Evolutionary conservation across 2,888 invertebrate species (phyloP).

Genomic region (Heteromurus nitidus): DNA sequence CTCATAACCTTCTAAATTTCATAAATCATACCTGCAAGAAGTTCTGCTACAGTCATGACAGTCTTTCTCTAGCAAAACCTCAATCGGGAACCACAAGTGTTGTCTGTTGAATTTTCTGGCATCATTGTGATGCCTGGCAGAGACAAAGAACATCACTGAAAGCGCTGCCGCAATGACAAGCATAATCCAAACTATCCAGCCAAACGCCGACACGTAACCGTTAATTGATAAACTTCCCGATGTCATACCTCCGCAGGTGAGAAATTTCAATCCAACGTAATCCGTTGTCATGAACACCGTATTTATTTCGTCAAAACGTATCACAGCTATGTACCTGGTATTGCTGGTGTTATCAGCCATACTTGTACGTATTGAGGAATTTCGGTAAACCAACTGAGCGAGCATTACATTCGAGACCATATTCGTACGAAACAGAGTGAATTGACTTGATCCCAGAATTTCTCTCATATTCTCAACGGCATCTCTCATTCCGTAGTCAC

Average conservation of each 20-base stretch:
- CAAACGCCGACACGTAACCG: conserved; percentile 30
- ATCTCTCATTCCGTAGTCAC: too few relatives aligned
- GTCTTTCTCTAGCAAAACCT: conserved; percentile 10
- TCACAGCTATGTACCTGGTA: not conserved
- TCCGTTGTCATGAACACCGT: not conserved
- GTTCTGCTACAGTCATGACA: not conserved
- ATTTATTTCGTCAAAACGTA: not conserved
- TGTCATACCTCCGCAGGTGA: conserved; percentile 16
- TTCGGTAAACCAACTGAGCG: not conserved
- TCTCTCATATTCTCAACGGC: too few relatives aligned
- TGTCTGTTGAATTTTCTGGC: too few relatives aligned
- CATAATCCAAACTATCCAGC: conserved; percentile 7
- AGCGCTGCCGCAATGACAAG: not conserved
- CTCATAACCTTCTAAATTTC: too few relatives aligned
- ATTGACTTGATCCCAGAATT: too few relatives aligned
- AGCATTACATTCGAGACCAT: not conserved
- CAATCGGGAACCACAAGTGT: not conserved
- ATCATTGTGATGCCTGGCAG: not conserved
- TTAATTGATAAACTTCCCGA: not conserved
- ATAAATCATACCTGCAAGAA: not conserved
- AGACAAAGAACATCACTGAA: not conserved
- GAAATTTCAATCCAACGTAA: conserved; percentile 4
- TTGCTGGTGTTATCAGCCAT: not conserved
- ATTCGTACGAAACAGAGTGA: too few relatives aligned
- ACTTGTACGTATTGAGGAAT: too few relatives aligned